These are phyloP conservation scores for Sarcophaga carnaria DNA, from an alignment of 2,888 invertebrate genomes.

Conservation along the genomic window DNA sequence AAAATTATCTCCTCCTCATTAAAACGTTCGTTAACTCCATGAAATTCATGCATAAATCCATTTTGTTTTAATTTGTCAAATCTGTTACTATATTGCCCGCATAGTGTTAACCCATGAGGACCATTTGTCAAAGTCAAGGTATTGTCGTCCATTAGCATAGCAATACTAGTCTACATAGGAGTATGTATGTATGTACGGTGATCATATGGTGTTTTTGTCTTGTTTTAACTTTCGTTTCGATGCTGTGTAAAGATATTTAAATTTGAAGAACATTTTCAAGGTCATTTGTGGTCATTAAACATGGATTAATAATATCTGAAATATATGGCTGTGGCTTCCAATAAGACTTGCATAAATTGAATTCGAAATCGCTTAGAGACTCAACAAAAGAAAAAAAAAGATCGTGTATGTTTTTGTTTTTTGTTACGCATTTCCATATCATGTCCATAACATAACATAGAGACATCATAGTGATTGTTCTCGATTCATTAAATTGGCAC, in stretches of 20 bases:
- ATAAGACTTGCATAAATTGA: too few species aligned
- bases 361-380: too few species aligned
- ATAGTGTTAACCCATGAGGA: conserved; percentile 25
- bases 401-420: too few species aligned
- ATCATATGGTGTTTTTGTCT: not conserved
- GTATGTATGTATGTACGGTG: too few species aligned
- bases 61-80: conserved; percentile 31
- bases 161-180: too few species aligned
- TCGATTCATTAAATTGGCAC: conserved; percentile 26
- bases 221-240: too few species aligned
- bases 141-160: too few species aligned
- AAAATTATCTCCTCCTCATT: conserved; percentile 43
- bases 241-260: not conserved
- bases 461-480: not conserved
- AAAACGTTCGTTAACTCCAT: conserved; percentile 56
- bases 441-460: too few species aligned
- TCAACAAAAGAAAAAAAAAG: too few species aligned
- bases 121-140: too few species aligned
- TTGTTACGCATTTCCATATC: conserved; percentile 15
- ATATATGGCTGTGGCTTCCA: too few species aligned
- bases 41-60: conserved; percentile 44
- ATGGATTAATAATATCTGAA: too few species aligned
- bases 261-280: not conserved
- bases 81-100: not conserved
- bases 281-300: not conserved